Base-by-base conservation (phyloP, 1,140 invertebrate genomes). In the Trachymyrmex cornetzi region DNA sequence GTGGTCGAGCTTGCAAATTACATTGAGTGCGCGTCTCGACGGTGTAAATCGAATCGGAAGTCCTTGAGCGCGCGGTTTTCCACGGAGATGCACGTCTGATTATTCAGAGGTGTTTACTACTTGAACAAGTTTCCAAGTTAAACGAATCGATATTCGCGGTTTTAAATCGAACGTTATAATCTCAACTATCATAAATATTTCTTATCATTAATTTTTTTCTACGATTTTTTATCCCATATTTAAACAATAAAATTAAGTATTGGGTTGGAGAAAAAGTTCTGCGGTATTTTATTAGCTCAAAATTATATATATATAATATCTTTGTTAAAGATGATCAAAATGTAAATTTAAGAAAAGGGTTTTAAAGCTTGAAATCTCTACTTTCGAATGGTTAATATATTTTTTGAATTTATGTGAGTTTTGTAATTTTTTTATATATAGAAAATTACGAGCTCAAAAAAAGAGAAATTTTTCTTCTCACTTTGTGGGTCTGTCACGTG, bases 1-100 rank as follows among this genome's bases (percentile, higher is more conserved):
- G 64, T n/a, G 55, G 67, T 59, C 24, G 79, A 22, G 66, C 38
- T 85, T 86, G 85, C 74, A 86, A 86, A 86, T 88, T 88, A 77
- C 59, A 38, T 77, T 44, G 74, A 86, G 72, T 77, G 82, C 72
- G 27, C 72, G 63, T 16, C 38, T 12, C 44, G 59, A 74, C 30
- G 80, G 69, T 85, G 80, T 77, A 85, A 87, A 87, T 87, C 81
- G 81, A 85, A 85, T 87, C 61, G 24, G 53, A 84, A 84, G 80
- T 75, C 44, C 24, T 69, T 22, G 30, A 19, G 59, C 75, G 50
- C 50, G 24, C 38, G 69, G 38, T 69, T 75, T 84, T 48, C 38
- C 24, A 30, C 57, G 19, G 16, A 64, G 55, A 34, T 19, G 34
- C 61, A 14, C 38, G 57, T 61, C 55, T 61, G 69, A 48, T 61